A percentile compares a stretch with the other conserved stretches of the same genome.
Evolutionary conservation across 2,888 invertebrate species (phyloP).

Genomic region (Bellardia bayeri): DNA sequence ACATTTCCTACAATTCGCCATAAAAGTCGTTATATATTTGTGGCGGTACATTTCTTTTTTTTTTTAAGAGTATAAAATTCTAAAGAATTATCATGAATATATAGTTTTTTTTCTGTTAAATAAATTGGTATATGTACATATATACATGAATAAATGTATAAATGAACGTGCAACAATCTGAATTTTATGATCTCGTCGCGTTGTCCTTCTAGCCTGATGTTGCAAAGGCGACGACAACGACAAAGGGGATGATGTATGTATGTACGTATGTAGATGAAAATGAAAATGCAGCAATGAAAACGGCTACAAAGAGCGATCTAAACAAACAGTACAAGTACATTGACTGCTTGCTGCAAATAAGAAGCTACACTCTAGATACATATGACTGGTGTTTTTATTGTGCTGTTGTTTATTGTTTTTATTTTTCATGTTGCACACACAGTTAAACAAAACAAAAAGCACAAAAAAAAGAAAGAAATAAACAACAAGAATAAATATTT

Average conservation of each 20-base stretch:
- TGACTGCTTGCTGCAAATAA: constrained; percentile 37
- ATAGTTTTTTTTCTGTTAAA: background rate
- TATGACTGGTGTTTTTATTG: constrained; percentile 19
- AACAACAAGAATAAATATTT: constrained; percentile 30
- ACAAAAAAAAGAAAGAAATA: constrained; percentile 8
- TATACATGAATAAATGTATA: background rate
- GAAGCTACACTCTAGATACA: constrained; percentile 1
- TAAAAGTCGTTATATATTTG: constrained; percentile 62
- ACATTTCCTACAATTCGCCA: constrained; percentile 60
- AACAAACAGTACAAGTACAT: constrained; percentile 50
- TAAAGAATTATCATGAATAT: constrained; percentile 38
- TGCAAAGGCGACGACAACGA: constrained; percentile 2
- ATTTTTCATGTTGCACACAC: background rate
- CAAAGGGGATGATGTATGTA: background rate
- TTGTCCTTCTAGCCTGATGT: constrained; percentile 54
- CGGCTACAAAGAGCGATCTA: constrained; percentile 27
- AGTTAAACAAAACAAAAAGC: constrained; percentile 53
- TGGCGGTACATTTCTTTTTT: constrained; percentile 21
- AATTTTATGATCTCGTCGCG: constrained; percentile 67
- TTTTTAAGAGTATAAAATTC: constrained; percentile 29
- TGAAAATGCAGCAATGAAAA: background rate
- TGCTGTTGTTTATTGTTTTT: constrained; percentile 20
- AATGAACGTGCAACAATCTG: constrained; percentile 58
- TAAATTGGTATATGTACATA: background rate
- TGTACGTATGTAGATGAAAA: background rate